Percentiles rank a stretch among this genome's conserved stretches.
Evolutionary conservation across 1,140 invertebrate species (phyloP).

Genomic region (Phortica variegata): DNA sequence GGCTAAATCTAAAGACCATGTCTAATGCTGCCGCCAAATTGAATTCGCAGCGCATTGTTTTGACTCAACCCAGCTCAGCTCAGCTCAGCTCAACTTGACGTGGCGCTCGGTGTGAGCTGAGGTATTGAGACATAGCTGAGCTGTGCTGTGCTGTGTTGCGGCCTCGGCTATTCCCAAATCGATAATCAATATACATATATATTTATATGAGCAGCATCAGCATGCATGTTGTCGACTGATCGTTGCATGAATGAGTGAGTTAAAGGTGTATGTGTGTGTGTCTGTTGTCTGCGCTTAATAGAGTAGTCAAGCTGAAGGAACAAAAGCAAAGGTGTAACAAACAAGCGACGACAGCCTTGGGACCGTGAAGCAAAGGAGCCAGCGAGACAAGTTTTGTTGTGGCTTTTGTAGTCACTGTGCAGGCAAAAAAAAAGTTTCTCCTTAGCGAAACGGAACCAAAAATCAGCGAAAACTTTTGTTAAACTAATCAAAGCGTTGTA

Average conservation of each 20-base stretch:
- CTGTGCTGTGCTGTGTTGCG: slow-evolving; percentile 5
- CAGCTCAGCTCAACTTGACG: no score
- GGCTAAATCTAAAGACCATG: slow-evolving; percentile 15
- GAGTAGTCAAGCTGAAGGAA: slow-evolving; percentile 35
- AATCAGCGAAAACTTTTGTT: no score
- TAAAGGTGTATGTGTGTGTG: not conserved
- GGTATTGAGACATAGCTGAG: not conserved
- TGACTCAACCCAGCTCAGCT: no score
- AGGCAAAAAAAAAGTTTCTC: no score
- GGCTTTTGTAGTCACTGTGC: no score
- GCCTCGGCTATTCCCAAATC: slow-evolving; percentile 49
- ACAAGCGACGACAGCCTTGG: no score
- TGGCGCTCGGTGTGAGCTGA: no score
- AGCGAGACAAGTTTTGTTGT: no score
- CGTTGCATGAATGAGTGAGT: not conserved
- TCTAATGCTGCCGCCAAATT: slow-evolving; percentile 29
- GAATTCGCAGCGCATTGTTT: slow-evolving; percentile 28
- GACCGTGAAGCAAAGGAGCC: no score
- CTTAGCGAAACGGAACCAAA: no score
- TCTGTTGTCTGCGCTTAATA: slow-evolving; percentile 42
- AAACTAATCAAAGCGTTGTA: no score
- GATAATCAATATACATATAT: slow-evolving; percentile 48
- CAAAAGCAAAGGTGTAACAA: slow-evolving; percentile 5
- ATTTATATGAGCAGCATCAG: not conserved
- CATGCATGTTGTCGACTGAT: not conserved